Evolutionary conservation across 2,888 invertebrate genomes (phyloP), one percentile per base, ranked within the genome.

Genomic region (Patella ulyssiponensis): DNA sequence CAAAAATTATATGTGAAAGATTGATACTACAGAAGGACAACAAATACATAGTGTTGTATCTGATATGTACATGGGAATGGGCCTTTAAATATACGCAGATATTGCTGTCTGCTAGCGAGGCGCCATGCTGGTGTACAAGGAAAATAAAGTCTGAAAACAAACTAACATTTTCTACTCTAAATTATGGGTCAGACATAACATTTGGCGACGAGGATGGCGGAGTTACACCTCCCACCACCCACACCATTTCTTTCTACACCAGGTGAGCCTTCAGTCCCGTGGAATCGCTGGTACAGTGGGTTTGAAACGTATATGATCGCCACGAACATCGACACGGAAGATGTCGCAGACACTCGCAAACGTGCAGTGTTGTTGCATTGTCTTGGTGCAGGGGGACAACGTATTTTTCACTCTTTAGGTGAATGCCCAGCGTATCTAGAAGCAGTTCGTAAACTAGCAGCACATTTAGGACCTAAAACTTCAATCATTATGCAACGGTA

Each of bases 141-240:
- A 27, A 27, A 27, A 27, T 27, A 27, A 27, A 27, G 27, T 27
- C 27, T 27, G 2, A 27, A 27, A 27, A 27, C 2, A 27, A 27
- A 27, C 27, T 27, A 27, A 27, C 27, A n/a, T n/a, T n/a, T n/a
- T n/a, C n/a, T n/a, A n/a, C n/a, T n/a, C n/a, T n/a, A n/a, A n/a
- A n/a, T n/a, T n/a, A 33, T 33, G 33, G 33, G 33, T 33, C 4
- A 33, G 71, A 44, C 71, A 44, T 71, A 58, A 58, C 58, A 58
- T 58, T 58, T 58, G 58, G 58, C 58, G 58, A 58, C 58, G 58
- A 58, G 58, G n/a, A 58, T 58, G 58, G n/a, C 11, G 5, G 58
- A 58, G 5, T 20, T 58, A n/a, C n/a, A 58, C n/a, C 7, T 17
- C 58, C 20, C 58, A 15, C 58, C 58, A 7, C 58, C 58, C 17